Evolutionary conservation across 2,113 vertebrate genomes (phyloP).

Genomic region (Myotis brandtii): DNA sequence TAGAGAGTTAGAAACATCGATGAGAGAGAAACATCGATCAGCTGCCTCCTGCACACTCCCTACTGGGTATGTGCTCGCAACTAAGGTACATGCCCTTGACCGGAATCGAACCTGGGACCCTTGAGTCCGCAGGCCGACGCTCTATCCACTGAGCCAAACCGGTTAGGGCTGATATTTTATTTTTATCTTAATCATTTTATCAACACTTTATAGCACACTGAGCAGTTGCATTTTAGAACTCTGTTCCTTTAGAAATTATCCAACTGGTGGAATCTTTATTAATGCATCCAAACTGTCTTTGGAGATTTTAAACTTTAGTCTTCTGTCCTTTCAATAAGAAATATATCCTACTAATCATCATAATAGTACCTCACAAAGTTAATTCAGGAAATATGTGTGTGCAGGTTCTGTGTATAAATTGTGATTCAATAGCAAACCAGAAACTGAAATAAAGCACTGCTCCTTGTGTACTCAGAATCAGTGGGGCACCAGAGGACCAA

Average conservation of each 20-base stretch:
- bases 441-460: background rate
- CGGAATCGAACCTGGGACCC: too few relatives aligned
- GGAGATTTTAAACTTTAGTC: background rate
- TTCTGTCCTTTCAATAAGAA: background rate
- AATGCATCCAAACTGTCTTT: background rate
- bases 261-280: background rate
- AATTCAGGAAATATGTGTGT: background rate
- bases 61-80: too few relatives aligned
- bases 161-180: background rate
- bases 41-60: too few relatives aligned
- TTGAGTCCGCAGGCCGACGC: too few relatives aligned
- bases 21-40: too few relatives aligned
- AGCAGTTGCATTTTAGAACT: constrained; percentile 22
- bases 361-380: background rate
- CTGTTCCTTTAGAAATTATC: background rate
- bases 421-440: background rate
- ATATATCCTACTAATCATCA: background rate
- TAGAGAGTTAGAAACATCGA: too few relatives aligned
- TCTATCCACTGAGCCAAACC: too few relatives aligned
- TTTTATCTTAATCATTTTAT: background rate
- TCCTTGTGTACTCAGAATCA: background rate
- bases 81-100: too few relatives aligned
- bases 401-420: background rate
- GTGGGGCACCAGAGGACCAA: too few relatives aligned
- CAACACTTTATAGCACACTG: background rate